A percentile compares a stretch with the other conserved stretches of the same genome.
Evolutionary conservation across 1,140 invertebrate genomes (phyloP).

Genomic region (Bactericera cockerelli): DNA sequence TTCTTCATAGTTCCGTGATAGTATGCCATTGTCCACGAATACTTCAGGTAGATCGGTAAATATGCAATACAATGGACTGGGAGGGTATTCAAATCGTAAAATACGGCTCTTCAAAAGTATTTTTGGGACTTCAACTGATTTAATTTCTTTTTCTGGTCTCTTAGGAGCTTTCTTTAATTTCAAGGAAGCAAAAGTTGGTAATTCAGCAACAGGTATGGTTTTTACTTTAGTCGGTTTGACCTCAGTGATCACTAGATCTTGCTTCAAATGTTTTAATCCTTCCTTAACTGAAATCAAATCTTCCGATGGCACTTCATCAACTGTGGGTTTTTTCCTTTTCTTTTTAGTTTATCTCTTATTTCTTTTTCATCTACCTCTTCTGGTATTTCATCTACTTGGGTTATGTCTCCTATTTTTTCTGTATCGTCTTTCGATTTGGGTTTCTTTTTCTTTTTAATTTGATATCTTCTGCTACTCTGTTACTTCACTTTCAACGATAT

Average conservation of each 20-base stretch:
- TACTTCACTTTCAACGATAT: background rate
- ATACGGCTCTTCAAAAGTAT: constrained; percentile 47
- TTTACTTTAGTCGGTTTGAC: constrained; percentile 31
- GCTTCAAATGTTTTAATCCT: background rate
- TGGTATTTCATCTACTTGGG: background rate
- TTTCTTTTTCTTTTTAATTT: constrained; percentile 19
- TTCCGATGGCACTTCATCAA: background rate
- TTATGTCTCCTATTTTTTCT: constrained; percentile 13
- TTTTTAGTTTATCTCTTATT: constrained; percentile 6
- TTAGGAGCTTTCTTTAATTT: constrained; percentile 43
- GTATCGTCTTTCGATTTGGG: constrained; percentile 5
- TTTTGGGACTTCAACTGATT: constrained; percentile 38
- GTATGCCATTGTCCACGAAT: constrained; percentile 39
- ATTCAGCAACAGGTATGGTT: constrained; percentile 29
- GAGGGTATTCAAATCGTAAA: constrained; percentile 31
- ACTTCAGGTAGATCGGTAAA: constrained; percentile 8
- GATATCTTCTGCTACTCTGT: no score
- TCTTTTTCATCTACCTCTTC: constrained; percentile 14
- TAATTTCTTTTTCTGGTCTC: constrained; percentile 33
- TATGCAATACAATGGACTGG: constrained; percentile 24
- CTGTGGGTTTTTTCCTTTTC: constrained; percentile 8
- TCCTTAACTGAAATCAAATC: background rate
- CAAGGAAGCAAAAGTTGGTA: constrained; percentile 40
- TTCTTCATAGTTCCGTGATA: constrained; percentile 52
- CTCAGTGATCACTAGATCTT: background rate